Evolutionary conservation across 2,113 vertebrate genomes (phyloP).

Genomic region (Serinus canaria): DNA sequence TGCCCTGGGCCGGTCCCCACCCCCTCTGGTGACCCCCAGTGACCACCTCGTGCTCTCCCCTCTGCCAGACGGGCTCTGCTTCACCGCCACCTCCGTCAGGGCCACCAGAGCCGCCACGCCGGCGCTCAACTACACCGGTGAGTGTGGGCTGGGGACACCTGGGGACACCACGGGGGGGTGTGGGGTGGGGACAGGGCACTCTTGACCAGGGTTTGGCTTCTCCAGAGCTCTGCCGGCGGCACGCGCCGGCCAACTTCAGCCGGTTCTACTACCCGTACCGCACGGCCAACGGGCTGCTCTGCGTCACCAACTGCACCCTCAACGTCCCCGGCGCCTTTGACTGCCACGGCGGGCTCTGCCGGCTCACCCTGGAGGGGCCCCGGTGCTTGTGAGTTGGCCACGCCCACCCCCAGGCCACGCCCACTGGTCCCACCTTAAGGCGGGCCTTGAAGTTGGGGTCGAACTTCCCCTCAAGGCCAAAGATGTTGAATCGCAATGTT

Average conservation of each 20-base stretch:
- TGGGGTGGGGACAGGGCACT: not conserved
- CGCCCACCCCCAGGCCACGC: not conserved
- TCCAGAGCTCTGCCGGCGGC: not conserved
- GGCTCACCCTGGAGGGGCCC: not conserved
- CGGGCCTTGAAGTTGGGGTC: not conserved
- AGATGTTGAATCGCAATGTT: not conserved
- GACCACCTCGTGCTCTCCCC: not conserved
- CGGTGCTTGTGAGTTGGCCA: not conserved
- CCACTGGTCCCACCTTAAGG: not conserved
- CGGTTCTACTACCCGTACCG: not conserved
- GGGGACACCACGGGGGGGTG: not conserved
- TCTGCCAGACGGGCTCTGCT: not conserved
- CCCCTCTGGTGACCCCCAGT: accelerated
- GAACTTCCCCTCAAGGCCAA: accelerated
- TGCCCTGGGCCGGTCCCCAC: accelerated
- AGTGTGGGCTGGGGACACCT: not conserved
- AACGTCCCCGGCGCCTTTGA: not conserved
- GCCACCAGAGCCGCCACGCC: not conserved
- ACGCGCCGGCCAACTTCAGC: not conserved
- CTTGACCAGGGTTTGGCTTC: not conserved
- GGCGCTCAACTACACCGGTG: not conserved
- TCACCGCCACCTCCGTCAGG: not conserved
- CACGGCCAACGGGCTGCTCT: not conserved
- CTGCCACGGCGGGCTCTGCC: not conserved
- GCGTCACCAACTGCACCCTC: not conserved